Percentiles rank a stretch among this genome's conserved stretches.
These are phyloP conservation scores for Prochilodus magdalenae DNA, from an alignment of 2,113 vertebrate genomes.

Conservation along the genomic window DNA sequence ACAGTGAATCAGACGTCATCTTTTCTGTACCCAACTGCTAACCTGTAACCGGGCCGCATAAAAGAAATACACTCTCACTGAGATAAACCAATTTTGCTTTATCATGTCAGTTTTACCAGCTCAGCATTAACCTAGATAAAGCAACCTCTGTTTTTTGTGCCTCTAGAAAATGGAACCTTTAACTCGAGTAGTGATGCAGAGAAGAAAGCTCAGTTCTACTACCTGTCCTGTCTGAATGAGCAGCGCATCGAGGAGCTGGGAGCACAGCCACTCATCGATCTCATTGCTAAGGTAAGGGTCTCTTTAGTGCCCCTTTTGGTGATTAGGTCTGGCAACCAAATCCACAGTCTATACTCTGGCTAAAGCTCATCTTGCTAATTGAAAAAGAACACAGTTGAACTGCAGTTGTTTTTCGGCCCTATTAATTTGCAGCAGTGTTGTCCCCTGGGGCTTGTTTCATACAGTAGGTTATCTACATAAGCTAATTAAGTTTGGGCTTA, in stretches of 20 bases:
- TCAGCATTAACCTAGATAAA: too few relatives aligned
- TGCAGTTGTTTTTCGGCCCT: slow-evolving; percentile 5
- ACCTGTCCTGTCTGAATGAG: slow-evolving; percentile 93
- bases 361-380: not conserved
- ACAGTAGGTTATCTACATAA: not conserved
- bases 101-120: too few relatives aligned
- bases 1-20: too few relatives aligned
- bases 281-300: slow-evolving; percentile 88
- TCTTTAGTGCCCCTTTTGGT: not conserved
- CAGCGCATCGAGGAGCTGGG: slow-evolving; percentile 91
- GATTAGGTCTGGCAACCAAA: not conserved
- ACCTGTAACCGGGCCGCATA: too few relatives aligned
- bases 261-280: slow-evolving; percentile 89
- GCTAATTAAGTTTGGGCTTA: not conserved
- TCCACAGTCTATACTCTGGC: not conserved
- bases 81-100: too few relatives aligned
- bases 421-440: not conserved
- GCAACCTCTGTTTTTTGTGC: not conserved
- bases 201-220: slow-evolving; percentile 92
- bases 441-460: not conserved
- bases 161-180: slow-evolving; percentile 90
- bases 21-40: too few relatives aligned
- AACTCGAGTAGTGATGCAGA: slow-evolving; percentile 96
- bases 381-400: not conserved
- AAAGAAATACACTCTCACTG: too few relatives aligned